phyloP scores from a whole-genome alignment of 2,888 invertebrate genomes.

The Tineola bisselliella region DNA sequence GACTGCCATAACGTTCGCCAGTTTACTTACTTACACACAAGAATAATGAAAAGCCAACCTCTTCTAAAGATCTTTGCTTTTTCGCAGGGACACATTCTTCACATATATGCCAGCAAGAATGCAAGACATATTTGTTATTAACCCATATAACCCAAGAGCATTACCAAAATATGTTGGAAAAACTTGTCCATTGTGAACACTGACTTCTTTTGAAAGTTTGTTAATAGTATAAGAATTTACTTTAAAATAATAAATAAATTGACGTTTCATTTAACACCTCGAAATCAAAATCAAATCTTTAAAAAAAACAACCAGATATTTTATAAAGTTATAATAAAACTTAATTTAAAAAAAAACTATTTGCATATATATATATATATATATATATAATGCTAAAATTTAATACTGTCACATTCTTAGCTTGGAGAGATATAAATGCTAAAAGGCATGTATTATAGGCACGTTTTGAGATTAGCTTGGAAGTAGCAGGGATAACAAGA shows the following conservation, averaged over 20 bases:
- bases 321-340: not conserved
- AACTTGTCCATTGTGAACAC: conserved; percentile 41
- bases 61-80: no score
- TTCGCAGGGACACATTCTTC: conserved; percentile 49
- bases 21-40: no score
- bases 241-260: not conserved
- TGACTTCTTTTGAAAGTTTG: not conserved
- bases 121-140: conserved; percentile 43
- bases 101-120: conserved; percentile 54
- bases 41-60: no score
- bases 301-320: no score
- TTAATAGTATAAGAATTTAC: not conserved
- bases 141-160: conserved; percentile 39
- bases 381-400: no score
- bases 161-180: conserved; percentile 42
- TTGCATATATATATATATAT: not conserved
- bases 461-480: no score
- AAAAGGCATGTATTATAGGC: no score
- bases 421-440: no score
- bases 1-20: no score
- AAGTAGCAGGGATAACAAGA: no score
- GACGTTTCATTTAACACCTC: not conserved
- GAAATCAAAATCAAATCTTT: no score
- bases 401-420: no score
- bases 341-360: not conserved